Base-by-base conservation (phyloP, 2,113 vertebrate species). In the Tenrec ecaudatus region DNA sequence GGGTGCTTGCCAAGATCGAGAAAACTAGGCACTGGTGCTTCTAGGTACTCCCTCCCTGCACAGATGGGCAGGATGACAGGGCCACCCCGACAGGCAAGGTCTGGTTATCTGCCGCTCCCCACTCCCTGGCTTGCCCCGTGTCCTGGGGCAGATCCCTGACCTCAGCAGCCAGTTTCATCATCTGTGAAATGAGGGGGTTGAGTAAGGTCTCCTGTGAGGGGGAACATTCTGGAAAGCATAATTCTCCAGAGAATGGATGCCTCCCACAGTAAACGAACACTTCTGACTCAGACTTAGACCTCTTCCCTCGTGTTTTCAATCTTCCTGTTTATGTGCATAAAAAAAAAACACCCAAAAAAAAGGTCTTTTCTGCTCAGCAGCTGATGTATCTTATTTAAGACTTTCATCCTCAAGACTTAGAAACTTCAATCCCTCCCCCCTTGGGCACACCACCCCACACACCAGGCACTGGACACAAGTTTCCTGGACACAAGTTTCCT, bases 311-410 rank as follows among this genome's bases (percentile, higher is more conserved):
- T 47, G 58, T 83, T 93, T 94, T 88, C 71, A 89, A 93, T 95
- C 82, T 85, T 96, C 93, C 89, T 91, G 91, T 94, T 97, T 91
- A 92, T 92, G 80, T 93, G 36, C 75, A 81, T 82, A 22, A 23
- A 62, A 62, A 62, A 19, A 40, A 86, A 93, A 68, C 60, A 27
- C 47, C n/a, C 66, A 31, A 69, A 66, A 29, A 29, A 27, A 25
- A 29, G 69, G 64, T 94, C 53, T 96, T 81, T 90, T 82, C 79
- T 90, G 53, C 17, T 82, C 82, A 85, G 58, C 36, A 66, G 82
- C 38, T 89, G 88, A 60, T 23, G 78, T 87, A 58, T 23, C 71
- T 86, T 86, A 71, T 10, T 10, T 53, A 53, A 14, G 47, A 93
- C 31, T 82, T 29, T 88, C 43, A 79, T 73, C n/a, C 27, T 82